Conservation (phyloP, 2,113 vertebrate species). For the Struthidea cinerea region DNA sequence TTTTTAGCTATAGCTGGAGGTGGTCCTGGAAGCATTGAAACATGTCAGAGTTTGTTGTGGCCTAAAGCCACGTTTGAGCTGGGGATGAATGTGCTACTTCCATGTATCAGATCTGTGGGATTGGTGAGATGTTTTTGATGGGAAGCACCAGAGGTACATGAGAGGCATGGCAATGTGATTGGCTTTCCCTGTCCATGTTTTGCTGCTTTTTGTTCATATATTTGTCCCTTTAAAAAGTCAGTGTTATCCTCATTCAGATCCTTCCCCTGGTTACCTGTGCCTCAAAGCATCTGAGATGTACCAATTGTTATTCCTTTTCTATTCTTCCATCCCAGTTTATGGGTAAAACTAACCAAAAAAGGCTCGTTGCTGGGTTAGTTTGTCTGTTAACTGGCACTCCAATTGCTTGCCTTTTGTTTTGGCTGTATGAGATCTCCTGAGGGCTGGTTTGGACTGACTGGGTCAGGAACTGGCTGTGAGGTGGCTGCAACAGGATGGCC, state of each 20-base stretch:
- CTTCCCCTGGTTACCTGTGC: neutral
- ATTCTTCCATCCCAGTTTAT: neutral
- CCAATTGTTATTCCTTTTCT: neutral
- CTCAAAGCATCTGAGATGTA: neutral
- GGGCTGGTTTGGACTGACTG: neutral
- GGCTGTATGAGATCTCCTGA: neutral
- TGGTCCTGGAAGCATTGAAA: neutral
- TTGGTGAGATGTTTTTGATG: neutral
- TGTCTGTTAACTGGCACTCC: neutral
- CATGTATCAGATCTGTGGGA: neutral
- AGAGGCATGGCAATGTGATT: neutral
- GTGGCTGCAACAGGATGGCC: neutral
- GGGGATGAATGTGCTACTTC: neutral
- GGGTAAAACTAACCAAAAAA: neutral
- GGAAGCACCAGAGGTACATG: neutral
- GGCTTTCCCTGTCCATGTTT: neutral
- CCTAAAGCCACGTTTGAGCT: neutral
- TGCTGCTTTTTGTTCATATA: neutral
- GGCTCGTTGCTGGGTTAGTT: neutral
- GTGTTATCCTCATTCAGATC: neutral
- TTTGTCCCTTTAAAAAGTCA: neutral
- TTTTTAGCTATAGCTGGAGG: neutral
- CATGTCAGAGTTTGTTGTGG: neutral
- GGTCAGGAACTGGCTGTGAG: neutral
- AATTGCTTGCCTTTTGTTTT: neutral